These are phyloP conservation scores for Minunthozetes semirufus DNA, from an alignment of 2,888 invertebrate species.

Conservation along the genomic window DNA sequence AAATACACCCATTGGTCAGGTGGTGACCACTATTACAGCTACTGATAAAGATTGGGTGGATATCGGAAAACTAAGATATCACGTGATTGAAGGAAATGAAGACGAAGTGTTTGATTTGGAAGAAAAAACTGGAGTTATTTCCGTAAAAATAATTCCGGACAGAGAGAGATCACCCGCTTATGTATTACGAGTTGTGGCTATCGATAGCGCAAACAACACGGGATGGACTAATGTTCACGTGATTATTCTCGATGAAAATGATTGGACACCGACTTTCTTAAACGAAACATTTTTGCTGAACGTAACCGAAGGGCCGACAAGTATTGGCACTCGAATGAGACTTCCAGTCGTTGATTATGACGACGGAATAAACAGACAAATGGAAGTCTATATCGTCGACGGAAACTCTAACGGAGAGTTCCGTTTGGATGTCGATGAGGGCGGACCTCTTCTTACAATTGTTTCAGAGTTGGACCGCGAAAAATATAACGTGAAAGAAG, in stretches of 20 bases:
- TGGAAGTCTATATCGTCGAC: slow-evolving; percentile 44
- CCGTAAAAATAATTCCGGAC: slow-evolving; percentile 42
- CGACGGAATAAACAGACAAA: slow-evolving; percentile 45
- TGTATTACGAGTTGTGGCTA: slow-evolving; percentile 42
- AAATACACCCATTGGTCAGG: slow-evolving; percentile 44
- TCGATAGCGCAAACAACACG: slow-evolving; percentile 43
- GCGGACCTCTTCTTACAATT: slow-evolving; percentile 43
- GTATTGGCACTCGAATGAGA: slow-evolving; percentile 41
- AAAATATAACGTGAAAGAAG: slow-evolving; percentile 42
- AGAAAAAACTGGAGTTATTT: slow-evolving; percentile 43
- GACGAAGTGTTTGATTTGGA: slow-evolving; percentile 43
- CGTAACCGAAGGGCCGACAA: slow-evolving; percentile 44
- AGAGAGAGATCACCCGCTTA: slow-evolving; percentile 43
- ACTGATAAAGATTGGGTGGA: slow-evolving; percentile 44
- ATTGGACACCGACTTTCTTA: slow-evolving; percentile 44
- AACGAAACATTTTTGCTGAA: slow-evolving; percentile 44
- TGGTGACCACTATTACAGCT: slow-evolving; percentile 43
- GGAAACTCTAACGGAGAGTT: slow-evolving; percentile 44
- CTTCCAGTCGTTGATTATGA: slow-evolving; percentile 60
- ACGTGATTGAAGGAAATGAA: slow-evolving; percentile 42
- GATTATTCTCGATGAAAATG: slow-evolving; percentile 44
- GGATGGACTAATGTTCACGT: slow-evolving; percentile 43
- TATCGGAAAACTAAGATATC: slow-evolving; percentile 42
- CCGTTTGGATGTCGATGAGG: slow-evolving; percentile 42
- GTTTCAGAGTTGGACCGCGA: slow-evolving; percentile 44